phyloP scores from a whole-genome alignment of 1,140 invertebrate genomes.

The Drosophila mayri region DNA sequence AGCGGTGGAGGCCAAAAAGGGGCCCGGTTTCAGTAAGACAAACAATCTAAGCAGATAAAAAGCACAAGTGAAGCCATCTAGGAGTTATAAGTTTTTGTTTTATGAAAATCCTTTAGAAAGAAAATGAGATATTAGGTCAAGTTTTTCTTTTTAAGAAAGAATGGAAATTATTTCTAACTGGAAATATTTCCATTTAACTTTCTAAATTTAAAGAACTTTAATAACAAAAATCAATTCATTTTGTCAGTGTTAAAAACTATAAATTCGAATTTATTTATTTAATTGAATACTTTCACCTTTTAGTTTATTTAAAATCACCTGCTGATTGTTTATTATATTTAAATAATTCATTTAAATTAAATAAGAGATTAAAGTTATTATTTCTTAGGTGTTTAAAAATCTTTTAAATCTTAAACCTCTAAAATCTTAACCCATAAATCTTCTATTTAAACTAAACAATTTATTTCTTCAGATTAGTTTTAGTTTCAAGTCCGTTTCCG shows the following conservation, averaged over 20 bases:
- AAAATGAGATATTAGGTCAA: not conserved
- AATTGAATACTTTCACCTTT: no score
- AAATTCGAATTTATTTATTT: no score
- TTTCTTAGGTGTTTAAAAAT: not conserved
- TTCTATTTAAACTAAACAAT: not conserved
- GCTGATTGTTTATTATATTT: not conserved
- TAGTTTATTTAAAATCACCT: not conserved
- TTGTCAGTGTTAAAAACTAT: no score
- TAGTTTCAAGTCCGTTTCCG: not conserved
- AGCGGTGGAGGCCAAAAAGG: conserved; percentile 26
- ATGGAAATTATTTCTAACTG: no score
- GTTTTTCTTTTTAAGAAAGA: not conserved
- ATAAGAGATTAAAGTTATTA: no score
- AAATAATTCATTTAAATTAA: not conserved
- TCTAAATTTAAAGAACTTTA: not conserved
- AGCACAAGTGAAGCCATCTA: conserved; percentile 57
- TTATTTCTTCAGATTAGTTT: no score
- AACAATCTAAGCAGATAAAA: not conserved
- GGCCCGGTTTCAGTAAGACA: conserved; percentile 50
- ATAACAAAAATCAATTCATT: not conserved
- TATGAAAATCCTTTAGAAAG: not conserved
- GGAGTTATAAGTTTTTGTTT: not conserved
- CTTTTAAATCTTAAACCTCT: not conserved
- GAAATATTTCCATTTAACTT: no score
- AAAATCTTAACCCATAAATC: not conserved